phyloP scores from a whole-genome alignment of 2,888 invertebrate species.

The Dendrolimus houi region DNA sequence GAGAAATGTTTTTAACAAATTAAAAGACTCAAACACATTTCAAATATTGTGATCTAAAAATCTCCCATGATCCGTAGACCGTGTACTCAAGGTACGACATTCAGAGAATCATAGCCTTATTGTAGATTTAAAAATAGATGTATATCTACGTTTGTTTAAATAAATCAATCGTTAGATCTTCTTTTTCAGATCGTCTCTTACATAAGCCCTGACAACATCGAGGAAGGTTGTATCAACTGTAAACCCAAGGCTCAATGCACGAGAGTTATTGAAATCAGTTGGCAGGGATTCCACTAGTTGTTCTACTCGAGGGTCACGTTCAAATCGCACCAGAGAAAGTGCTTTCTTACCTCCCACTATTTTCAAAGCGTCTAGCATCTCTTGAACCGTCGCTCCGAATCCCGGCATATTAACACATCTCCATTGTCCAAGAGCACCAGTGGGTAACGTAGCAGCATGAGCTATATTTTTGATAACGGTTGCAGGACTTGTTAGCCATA shows the following conservation, averaged over 20 bases:
- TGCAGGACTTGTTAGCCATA: slow-evolving; percentile 38
- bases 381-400: slow-evolving; percentile 25
- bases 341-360: slow-evolving; percentile 28
- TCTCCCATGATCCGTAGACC: no score
- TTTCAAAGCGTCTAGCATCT: slow-evolving; percentile 29
- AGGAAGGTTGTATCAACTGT: slow-evolving; percentile 27
- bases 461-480: slow-evolving; percentile 33
- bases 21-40: no score
- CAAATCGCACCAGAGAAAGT: slow-evolving; percentile 25
- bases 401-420: slow-evolving; percentile 36
- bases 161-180: neutral
- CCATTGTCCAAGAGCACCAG: slow-evolving; percentile 20
- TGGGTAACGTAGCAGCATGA: slow-evolving; percentile 25
- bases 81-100: no score
- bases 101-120: no score
- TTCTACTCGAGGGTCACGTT: slow-evolving; percentile 24
- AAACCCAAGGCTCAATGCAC: slow-evolving; percentile 34
- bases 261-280: slow-evolving; percentile 24
- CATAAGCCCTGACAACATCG: slow-evolving; percentile 34
- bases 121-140: no score
- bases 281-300: slow-evolving; percentile 34
- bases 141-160: no score
- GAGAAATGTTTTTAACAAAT: no score
- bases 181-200: slow-evolving; percentile 17
- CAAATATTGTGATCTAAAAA: no score